These are phyloP conservation scores for Danio kyathit DNA, from an alignment of 2,797 vertebrate genomes.

Conservation along the genomic window DNA sequence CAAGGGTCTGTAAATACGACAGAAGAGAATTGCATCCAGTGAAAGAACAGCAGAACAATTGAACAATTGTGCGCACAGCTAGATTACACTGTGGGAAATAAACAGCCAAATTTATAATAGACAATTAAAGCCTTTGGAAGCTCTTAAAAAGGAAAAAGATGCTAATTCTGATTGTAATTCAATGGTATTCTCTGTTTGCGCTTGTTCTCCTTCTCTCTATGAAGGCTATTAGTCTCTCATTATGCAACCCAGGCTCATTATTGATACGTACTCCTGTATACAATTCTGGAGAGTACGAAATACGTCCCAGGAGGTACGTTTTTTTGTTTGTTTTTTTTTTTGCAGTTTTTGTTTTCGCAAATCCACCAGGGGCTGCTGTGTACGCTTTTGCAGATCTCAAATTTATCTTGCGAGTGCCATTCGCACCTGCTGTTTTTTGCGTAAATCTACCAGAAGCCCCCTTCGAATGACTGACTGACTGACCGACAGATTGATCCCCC, in stretches of 20 bases:
- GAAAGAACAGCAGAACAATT: background rate
- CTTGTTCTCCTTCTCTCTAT: background rate
- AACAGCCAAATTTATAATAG: constrained; percentile 12
- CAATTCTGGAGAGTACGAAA: no score
- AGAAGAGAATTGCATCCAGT: background rate
- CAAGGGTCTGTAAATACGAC: background rate
- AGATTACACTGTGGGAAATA: constrained; percentile 1
- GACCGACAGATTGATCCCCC: no score
- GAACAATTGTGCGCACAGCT: background rate
- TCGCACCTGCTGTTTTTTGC: no score
- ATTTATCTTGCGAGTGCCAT: no score
- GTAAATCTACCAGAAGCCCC: no score
- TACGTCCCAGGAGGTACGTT: no score
- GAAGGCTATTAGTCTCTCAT: background rate
- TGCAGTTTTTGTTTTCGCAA: no score
- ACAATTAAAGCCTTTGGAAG: background rate
- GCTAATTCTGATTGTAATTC: constrained; percentile 1
- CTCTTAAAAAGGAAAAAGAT: constrained; percentile 1
- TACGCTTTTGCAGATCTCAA: no score
- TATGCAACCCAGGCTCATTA: background rate
- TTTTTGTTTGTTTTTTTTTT: no score
- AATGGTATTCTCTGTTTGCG: background rate
- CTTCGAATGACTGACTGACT: no score
- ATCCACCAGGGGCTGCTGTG: no score
- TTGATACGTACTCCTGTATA: no score